These are phyloP conservation scores for Halocynthia aurantium DNA, from an alignment of 23 tunicate genomes.

Conservation along the genomic window DNA sequence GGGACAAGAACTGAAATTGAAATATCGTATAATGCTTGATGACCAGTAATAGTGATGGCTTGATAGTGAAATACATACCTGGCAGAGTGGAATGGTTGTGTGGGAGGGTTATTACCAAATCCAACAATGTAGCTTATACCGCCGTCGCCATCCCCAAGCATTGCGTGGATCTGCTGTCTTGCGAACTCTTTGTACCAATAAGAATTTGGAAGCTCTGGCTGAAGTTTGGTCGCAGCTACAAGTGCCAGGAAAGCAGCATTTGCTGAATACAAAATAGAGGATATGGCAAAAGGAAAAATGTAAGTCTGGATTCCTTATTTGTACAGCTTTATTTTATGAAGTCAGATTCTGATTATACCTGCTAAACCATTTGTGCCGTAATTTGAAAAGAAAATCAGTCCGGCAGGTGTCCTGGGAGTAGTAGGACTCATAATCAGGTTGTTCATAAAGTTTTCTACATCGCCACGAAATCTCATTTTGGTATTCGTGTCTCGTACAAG, in stretches of 20 bases:
- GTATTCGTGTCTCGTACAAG: too few species aligned
- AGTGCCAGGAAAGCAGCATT: slow-evolving; percentile 71
- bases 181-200: slow-evolving; percentile 36
- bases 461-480: background rate
- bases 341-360: slow-evolving; percentile 15
- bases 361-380: slow-evolving; percentile 85
- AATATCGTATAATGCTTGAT: background rate
- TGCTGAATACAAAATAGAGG: slow-evolving; percentile 40
- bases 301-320: background rate
- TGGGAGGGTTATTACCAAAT: slow-evolving; percentile 37
- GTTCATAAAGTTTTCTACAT: slow-evolving; percentile 28
- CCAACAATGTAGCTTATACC: slow-evolving; percentile 64
- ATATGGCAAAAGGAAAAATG: background rate
- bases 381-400: slow-evolving; percentile 48
- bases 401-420: slow-evolving; percentile 43
- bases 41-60: background rate
- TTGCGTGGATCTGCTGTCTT: slow-evolving; percentile 53
- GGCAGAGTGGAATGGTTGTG: slow-evolving; percentile 76
- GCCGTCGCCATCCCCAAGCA: slow-evolving; percentile 44
- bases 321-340: background rate
- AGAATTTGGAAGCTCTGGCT: slow-evolving; percentile 6
- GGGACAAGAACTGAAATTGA: slow-evolving; percentile 69
- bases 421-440: background rate
- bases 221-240: slow-evolving; percentile 34
- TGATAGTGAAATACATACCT: slow-evolving; percentile 29